Base-by-base conservation (phyloP, 2,113 vertebrate genomes). In the Empidonax traillii region DNA sequence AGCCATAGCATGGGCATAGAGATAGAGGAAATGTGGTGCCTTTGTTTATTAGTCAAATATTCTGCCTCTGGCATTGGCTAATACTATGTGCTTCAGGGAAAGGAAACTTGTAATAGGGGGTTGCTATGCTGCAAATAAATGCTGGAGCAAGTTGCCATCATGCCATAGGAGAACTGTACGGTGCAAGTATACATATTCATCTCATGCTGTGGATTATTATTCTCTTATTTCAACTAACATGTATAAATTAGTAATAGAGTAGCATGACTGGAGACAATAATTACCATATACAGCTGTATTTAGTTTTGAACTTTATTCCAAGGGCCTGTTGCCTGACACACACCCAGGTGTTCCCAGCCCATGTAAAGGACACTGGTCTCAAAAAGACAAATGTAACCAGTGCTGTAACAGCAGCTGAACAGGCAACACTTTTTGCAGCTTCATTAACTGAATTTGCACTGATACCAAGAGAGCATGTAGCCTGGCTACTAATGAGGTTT, bases 301-400 rank as follows among this genome's bases (percentile, higher is more conserved):
- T 68, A 28, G 14, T 56, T 88, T 65, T 55, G 12, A 72, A 19
- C n/a, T 79, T 56, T 22, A 22, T 53, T 12, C 13, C 53, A 30
- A 39, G 18, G 24, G 2, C 12, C 44, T n/a, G 23, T 72, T 90
- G 23, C 21, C 49, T 68, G 39, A n/a, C 4, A 24, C 27, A 47
- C 28, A 69, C 12, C 22, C 12, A 46, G 17, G 41, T 33, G 8
- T 27, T 89, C 37, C 23, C 37, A 62, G 49, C 43, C 66, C 8
- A 1, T 2, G 6, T 20, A 25, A 66, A 74, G 41, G 31, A 7
- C 1, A 2, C 6, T 53, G n/a, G 31, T 37, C 24, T 71, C 55
- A 73, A 87, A 44, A 58, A 59, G 4, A 65, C 8, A 24, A 80
- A 49, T 6, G 23, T 15, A 47, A 18, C 8, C 2, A 12, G 8